Evolutionary conservation across 2,113 vertebrate species (phyloP), one percentile per base, ranked within the genome.

Genomic region (Calidris pygmaea): DNA sequence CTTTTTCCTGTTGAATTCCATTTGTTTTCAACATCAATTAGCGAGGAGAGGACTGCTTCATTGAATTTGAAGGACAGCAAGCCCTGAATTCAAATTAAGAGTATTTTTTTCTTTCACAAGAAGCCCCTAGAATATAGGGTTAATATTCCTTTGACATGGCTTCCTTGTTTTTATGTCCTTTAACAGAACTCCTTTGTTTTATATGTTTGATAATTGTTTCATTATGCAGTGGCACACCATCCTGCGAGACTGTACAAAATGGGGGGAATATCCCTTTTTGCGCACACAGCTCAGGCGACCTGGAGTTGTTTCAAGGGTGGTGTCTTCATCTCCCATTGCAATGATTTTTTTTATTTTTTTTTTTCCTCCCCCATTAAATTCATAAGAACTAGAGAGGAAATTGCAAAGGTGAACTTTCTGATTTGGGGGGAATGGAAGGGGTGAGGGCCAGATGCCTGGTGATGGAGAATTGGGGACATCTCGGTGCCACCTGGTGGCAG

Each of bases 401-500:
- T 90, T 19, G 43, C 66, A 5, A 52, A 72, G 58, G 43, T 34
- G 81, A 50, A 16, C 10, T 30, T 35, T 47, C 6, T 8, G 65
- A 3, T 26, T n/a, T 7, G 14, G 27, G 6, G 20, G 3, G 3
- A 8, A 24, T 9, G 34, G 10, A 48, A 12, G 21, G 4, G 7
- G 27, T 3, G 22, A n/a, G 37, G 19, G 12, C 70, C 22, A 1
- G 52, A 56, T 59, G 77, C 65, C 56, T 50, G 77, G 70, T 14
- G 73, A 21, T 50, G 88, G 32, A 48, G 60, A 73, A 9, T 10
- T 4, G 37, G 66, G 93, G 89, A 62, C 88, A 89, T 70, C 96
- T 30, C 95, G 84, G 30, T 93, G 97, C 98, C 98, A 94, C 95
- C 97, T 97, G 95, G 96, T 93, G 97, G 98, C 89, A 71, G 94